Evolutionary conservation across 2,113 vertebrate species (phyloP).

Genomic region (Psettodes erumei): DNA sequence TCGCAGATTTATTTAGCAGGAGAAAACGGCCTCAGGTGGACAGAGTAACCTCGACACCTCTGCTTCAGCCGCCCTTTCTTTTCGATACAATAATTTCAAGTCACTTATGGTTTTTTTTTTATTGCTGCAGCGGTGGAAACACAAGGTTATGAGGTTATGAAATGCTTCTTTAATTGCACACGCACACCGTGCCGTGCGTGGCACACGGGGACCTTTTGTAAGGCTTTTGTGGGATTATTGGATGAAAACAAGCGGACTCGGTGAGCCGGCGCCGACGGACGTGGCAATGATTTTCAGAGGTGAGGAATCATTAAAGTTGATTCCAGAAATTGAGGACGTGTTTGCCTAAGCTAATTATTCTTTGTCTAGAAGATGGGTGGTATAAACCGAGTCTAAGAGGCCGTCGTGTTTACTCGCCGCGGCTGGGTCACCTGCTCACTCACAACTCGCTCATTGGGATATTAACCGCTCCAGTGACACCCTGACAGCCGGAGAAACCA

Average conservation of each 20-base stretch:
- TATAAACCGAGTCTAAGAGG: slow-evolving; percentile 20
- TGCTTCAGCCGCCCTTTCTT: not conserved
- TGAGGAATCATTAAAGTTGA: slow-evolving; percentile 52
- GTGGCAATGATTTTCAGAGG: slow-evolving; percentile 48
- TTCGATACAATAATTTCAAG: not conserved
- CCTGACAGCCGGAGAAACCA: not conserved
- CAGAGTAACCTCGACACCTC: slow-evolving; percentile 1
- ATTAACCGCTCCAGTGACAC: slow-evolving; percentile 11
- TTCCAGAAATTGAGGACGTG: slow-evolving; percentile 30
- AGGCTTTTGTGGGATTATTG: slow-evolving; percentile 13
- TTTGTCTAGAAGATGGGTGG: slow-evolving; percentile 14
- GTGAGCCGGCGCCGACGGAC: slow-evolving; percentile 24
- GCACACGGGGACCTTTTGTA: not conserved
- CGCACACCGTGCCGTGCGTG: too few species aligned
- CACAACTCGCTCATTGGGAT: not conserved
- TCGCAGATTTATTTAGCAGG: slow-evolving; percentile 23
- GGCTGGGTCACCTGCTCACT: not conserved
- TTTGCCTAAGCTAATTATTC: slow-evolving; percentile 52
- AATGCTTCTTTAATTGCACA: not conserved
- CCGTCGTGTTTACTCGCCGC: not conserved
- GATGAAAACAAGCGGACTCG: slow-evolving; percentile 30
- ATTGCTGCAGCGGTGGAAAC: not conserved
- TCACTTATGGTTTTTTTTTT: not conserved
- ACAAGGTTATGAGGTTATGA: not conserved
- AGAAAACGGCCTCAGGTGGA: slow-evolving; percentile 11